Conservation (phyloP, 2,113 vertebrate genomes). For the Scomber colias region DNA sequence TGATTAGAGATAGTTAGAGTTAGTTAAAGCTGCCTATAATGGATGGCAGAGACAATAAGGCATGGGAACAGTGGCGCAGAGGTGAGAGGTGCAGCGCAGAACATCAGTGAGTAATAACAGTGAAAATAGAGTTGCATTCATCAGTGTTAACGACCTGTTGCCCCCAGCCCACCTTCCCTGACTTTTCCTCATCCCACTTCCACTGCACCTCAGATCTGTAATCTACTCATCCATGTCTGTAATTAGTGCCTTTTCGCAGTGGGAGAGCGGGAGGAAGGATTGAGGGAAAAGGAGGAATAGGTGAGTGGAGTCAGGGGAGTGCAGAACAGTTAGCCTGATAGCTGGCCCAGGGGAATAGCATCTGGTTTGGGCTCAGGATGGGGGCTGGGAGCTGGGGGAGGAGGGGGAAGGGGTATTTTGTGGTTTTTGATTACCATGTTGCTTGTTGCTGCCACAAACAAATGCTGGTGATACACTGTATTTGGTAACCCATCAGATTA, state of each 20-base stretch:
- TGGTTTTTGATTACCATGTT: slow-evolving; percentile 60
- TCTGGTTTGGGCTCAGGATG: slow-evolving; percentile 78
- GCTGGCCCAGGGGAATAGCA: slow-evolving; percentile 77
- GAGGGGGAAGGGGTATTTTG: slow-evolving; percentile 57
- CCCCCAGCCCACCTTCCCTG: slow-evolving; percentile 52
- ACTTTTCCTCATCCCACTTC: slow-evolving; percentile 71
- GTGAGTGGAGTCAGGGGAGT: slow-evolving; percentile 62
- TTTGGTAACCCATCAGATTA: too few relatives aligned
- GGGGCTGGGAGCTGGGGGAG: slow-evolving; percentile 36
- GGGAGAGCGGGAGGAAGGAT: slow-evolving; percentile 81
- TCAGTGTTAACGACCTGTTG: slow-evolving; percentile 81
- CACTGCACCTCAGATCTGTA: slow-evolving; percentile 78
- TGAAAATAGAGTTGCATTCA: slow-evolving; percentile 80
- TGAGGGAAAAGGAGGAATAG: slow-evolving; percentile 59
- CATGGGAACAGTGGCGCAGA: slow-evolving; percentile 57
- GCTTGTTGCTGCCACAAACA: slow-evolving; percentile 61
- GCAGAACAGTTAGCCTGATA: slow-evolving; percentile 68
- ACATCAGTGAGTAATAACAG: slow-evolving; percentile 78
- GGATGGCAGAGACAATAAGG: slow-evolving; percentile 61
- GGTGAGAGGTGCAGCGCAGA: slow-evolving; percentile 51
- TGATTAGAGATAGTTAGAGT: slow-evolving; percentile 77
- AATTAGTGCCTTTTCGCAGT: slow-evolving; percentile 82
- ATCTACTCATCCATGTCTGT: slow-evolving; percentile 81
- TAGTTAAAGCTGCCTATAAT: slow-evolving; percentile 75
- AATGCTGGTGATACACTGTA: slow-evolving; percentile 22